Evolutionary conservation across 2,888 invertebrate species (phyloP), one percentile per base, ranked within the genome.

Genomic region (Eupsilia transversa): DNA sequence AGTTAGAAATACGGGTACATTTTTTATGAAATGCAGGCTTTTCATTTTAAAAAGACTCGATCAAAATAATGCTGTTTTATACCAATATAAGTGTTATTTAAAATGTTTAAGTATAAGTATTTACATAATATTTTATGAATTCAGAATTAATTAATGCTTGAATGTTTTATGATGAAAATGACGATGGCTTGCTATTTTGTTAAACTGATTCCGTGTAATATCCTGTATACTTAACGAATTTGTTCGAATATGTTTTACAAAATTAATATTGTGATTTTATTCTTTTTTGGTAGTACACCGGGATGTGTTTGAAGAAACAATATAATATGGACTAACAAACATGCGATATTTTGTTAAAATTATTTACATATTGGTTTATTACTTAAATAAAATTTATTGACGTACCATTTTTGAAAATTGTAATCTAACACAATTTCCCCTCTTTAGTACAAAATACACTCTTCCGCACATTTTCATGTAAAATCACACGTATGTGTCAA

Each of bases 161-260:
- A 43, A 35, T 30, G 12, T 23, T 68, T 38, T 0, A 59, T 56
- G 17, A 23, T 20, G 7, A 54, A 60, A 76, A 74, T 1, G 17
- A 60, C 2, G 35, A 70, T 12, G 14, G 23, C 46, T 46, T 49
- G 23, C 1, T 30, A 74, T 33, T 52, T 60, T 30, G 6, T 27
- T n/a, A 23, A 20, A 68, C 0, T 0, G 23, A 60, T 56, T 49
- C 2, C 1, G 17, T 56, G 35, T 52, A 33, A 46, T 10, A n/a
- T 56, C 0, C 2, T 54, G 49, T 80, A 20, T 68, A 27, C 12
- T 12, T n/a, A 35, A 41, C 0, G 17, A 35, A 68, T 66, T 76
- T 84, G 77, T 69, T 76, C 43, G 10, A 70, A 61, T 49, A 23
- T 46, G 35, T 38, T 56, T 41, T 27, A 64, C 35, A 10, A 60